These are phyloP conservation scores for Holothuria glaberrima DNA, from an alignment of 35 echinoderm and acorn worm genomes.

Conservation along the genomic window DNA sequence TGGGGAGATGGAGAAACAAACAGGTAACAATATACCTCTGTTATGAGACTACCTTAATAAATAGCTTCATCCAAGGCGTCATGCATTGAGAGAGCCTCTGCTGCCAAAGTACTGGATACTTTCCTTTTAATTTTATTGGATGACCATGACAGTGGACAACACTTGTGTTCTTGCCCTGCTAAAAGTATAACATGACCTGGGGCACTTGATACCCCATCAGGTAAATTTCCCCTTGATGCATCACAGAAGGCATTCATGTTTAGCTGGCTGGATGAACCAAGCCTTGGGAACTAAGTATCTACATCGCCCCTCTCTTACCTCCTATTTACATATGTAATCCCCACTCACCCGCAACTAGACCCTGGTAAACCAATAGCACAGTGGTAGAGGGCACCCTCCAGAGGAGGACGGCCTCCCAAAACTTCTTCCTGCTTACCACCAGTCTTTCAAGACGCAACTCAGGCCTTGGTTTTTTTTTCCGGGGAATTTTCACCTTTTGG, in stretches of 20 bases:
- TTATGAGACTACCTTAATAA: neutral
- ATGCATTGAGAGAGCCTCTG: slow-evolving; percentile 16
- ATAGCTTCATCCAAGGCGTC: slow-evolving; percentile 6
- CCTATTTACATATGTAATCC: too few relatives aligned
- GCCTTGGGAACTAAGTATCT: too few relatives aligned
- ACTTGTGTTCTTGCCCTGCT: neutral
- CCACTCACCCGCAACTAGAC: too few relatives aligned
- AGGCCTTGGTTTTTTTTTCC: too few relatives aligned
- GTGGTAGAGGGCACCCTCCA: too few relatives aligned
- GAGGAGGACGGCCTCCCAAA: too few relatives aligned
- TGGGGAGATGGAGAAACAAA: slow-evolving; percentile 11
- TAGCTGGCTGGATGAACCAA: slow-evolving; percentile 13
- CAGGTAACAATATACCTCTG: neutral
- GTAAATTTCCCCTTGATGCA: slow-evolving; percentile 28
- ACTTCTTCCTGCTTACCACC: too few relatives aligned
- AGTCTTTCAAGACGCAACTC: too few relatives aligned
- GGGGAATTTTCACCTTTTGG: too few relatives aligned
- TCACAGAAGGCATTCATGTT: slow-evolving; percentile 47
- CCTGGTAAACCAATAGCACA: too few relatives aligned
- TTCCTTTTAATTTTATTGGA: slow-evolving; percentile 11
- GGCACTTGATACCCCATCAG: slow-evolving; percentile 3
- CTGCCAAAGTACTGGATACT: slow-evolving; percentile 21
- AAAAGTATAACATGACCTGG: slow-evolving; percentile 42
- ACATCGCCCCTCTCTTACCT: too few relatives aligned
- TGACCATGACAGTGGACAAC: neutral